Evolutionary conservation across 2,888 invertebrate species (phyloP).

Genomic region (Acrobasis consociella): DNA sequence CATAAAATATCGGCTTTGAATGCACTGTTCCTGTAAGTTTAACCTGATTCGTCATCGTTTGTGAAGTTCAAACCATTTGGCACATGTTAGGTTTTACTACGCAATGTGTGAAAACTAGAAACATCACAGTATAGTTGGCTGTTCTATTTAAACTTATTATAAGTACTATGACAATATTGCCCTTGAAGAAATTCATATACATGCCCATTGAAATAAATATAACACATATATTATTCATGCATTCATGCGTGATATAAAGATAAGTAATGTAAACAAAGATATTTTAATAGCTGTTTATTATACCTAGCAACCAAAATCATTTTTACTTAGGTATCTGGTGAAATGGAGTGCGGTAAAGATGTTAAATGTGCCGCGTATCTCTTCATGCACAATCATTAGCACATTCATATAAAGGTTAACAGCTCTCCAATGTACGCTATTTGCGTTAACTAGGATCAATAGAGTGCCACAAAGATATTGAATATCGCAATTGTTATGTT

Average conservation of each 20-base stretch:
- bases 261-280: conserved; percentile 14
- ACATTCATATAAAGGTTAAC: conserved; percentile 13
- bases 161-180: background rate
- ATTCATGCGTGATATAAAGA: conserved; percentile 7
- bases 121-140: background rate
- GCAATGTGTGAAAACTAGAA: background rate
- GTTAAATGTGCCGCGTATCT: background rate
- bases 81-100: background rate
- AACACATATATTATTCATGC: background rate
- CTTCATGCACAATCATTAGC: conserved; percentile 1
- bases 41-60: background rate
- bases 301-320: background rate
- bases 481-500: conserved; percentile 3
- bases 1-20: background rate
- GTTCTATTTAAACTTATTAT: background rate
- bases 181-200: background rate
- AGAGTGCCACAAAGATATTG: background rate
- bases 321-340: background rate
- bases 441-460: conserved; percentile 15
- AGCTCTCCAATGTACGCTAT: conserved; percentile 1
- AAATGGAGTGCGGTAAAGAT: background rate
- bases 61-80: background rate
- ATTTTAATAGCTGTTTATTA: background rate
- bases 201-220: conserved; percentile 1
- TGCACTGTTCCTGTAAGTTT: background rate